Conservation (phyloP, 2,113 vertebrate species). For the Etheostoma spectabile region DNA sequence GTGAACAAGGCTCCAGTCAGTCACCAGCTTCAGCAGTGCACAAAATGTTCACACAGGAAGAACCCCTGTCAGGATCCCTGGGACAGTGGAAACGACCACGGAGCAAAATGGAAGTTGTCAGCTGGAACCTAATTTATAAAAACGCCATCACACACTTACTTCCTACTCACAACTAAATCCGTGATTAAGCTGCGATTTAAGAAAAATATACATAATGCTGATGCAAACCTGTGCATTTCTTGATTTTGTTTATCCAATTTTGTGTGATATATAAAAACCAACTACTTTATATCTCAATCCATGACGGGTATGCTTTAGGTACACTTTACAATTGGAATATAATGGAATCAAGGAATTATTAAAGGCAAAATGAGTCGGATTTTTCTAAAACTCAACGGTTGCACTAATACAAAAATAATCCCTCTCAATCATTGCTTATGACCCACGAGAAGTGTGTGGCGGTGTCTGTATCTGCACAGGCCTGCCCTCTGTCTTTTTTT, state of each 20-base stretch:
- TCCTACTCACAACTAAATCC: constrained; percentile 42
- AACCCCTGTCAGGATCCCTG: constrained; percentile 56
- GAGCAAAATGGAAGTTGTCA: constrained; percentile 48
- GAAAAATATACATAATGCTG: constrained; percentile 48
- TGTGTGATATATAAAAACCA: constrained; percentile 26
- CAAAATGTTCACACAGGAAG: constrained; percentile 59
- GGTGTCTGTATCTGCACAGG: no score
- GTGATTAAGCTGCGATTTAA: constrained; percentile 33
- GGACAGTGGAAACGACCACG: constrained; percentile 53
- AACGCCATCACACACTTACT: constrained; percentile 10
- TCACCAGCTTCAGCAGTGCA: constrained; percentile 73
- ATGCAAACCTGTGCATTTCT: constrained; percentile 47
- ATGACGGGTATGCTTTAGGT: constrained; percentile 22
- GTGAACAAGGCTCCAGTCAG: constrained; percentile 67
- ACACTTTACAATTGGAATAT: constrained; percentile 45
- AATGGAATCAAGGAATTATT: constrained; percentile 40
- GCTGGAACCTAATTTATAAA: constrained; percentile 52
- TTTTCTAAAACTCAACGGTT: no score
- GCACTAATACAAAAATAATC: no score
- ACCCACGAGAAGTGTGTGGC: no score
- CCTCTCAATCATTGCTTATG: no score
- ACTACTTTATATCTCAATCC: background rate
- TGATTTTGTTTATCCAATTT: constrained; percentile 29
- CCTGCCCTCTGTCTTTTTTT: no score
- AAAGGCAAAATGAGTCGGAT: background rate